Conservation (phyloP, 2,113 vertebrate species). For the Hippoglossus stenolepis region DNA sequence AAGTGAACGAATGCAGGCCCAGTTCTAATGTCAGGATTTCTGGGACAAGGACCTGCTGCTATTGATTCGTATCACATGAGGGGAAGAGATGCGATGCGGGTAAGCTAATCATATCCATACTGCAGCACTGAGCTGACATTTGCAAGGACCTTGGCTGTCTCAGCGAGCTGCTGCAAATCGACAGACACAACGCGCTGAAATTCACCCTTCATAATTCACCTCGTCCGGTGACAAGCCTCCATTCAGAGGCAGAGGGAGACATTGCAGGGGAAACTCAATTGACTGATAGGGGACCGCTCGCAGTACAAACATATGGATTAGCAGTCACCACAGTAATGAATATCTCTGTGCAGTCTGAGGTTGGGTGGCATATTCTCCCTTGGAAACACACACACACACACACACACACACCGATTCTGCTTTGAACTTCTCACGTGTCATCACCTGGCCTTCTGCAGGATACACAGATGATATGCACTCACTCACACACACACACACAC, state of each 20-base stretch:
- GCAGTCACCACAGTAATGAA: slow-evolving; percentile 73
- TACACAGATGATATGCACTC: slow-evolving; percentile 27
- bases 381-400: slow-evolving; percentile 6
- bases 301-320: slow-evolving; percentile 77
- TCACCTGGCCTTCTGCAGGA: slow-evolving; percentile 61
- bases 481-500: slow-evolving; percentile 17
- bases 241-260: slow-evolving; percentile 49
- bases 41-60: slow-evolving; percentile 30
- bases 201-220: slow-evolving; percentile 61
- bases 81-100: slow-evolving; percentile 16
- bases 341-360: slow-evolving; percentile 56
- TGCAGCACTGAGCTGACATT: slow-evolving; percentile 67
- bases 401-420: slow-evolving; percentile 1
- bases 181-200: slow-evolving; percentile 62
- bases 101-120: slow-evolving; percentile 70
- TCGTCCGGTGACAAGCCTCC: slow-evolving; percentile 48
- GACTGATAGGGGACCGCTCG: slow-evolving; percentile 62
- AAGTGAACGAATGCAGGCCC: slow-evolving; percentile 14
- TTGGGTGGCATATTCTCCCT: slow-evolving; percentile 42
- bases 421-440: slow-evolving; percentile 57
- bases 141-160: slow-evolving; percentile 66
- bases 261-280: slow-evolving; percentile 62
- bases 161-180: slow-evolving; percentile 57
- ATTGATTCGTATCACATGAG: slow-evolving; percentile 52
- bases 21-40: slow-evolving; percentile 29